Evolutionary conservation across 2,113 vertebrate species (phyloP).

Genomic region (Labrus mixtus): DNA sequence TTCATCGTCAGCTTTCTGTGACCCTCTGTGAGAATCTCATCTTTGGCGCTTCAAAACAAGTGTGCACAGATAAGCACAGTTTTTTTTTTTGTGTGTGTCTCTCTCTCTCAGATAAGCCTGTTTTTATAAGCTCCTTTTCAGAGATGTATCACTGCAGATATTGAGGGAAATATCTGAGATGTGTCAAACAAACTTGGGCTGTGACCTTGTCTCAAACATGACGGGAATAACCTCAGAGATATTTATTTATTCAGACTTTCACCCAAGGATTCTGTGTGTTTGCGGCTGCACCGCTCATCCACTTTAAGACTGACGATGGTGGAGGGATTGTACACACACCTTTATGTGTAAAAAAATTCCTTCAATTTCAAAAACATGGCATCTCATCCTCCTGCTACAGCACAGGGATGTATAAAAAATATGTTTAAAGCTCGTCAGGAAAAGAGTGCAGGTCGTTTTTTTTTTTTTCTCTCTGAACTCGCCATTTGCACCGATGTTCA

Average conservation of each 20-base stretch:
- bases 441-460: neutral
- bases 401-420: neutral
- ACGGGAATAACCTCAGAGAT: neutral
- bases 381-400: neutral
- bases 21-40: constrained; percentile 19
- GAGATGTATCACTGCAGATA: constrained; percentile 4
- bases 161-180: constrained; percentile 32
- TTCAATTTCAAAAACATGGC: neutral
- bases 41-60: constrained; percentile 6
- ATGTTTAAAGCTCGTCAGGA: neutral
- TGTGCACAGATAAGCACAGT: constrained; percentile 10
- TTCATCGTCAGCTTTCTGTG: constrained; percentile 51
- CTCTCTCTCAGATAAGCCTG: constrained; percentile 19
- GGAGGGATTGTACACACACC: neutral
- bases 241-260: constrained; percentile 1
- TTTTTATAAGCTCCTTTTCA: constrained; percentile 7
- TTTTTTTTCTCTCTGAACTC: neutral
- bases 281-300: neutral
- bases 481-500: neutral
- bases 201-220: constrained; percentile 20
- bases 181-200: constrained; percentile 29
- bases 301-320: neutral
- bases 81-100: neutral
- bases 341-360: no score
- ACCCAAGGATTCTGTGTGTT: neutral